Evolutionary conservation across 2,888 invertebrate species (phyloP).

Genomic region (Dysmachus trigonus): DNA sequence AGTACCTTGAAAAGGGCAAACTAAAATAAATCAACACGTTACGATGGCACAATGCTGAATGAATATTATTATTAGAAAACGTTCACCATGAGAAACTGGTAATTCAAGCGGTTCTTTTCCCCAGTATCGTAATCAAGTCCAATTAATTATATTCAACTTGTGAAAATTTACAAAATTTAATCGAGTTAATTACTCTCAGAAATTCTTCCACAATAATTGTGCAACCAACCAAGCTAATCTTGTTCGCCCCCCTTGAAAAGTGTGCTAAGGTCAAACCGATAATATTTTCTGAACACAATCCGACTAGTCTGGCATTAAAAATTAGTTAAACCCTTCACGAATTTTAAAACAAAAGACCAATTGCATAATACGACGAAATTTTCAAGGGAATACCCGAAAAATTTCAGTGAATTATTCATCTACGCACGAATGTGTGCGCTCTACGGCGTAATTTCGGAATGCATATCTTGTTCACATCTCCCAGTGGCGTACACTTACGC

Average conservation of each 20-base stretch:
- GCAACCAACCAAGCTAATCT: not conserved
- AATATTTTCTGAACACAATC: not conserved
- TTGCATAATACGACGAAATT: not conserved
- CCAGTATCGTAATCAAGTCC: not conserved
- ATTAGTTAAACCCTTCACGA: constrained; percentile 26
- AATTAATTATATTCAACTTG: not conserved
- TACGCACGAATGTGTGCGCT: not conserved
- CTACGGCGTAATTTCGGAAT: not conserved
- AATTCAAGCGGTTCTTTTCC: not conserved
- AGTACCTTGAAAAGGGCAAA: too few relatives aligned
- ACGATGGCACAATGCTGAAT: not conserved
- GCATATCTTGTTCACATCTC: constrained; percentile 2
- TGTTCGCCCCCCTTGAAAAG: constrained; percentile 20
- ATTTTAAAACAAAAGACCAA: constrained; percentile 18
- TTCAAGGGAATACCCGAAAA: constrained; percentile 21
- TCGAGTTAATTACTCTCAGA: not conserved
- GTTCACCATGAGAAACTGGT: not conserved
- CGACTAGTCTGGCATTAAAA: not conserved
- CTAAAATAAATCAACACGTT: not conserved
- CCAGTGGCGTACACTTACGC: not conserved
- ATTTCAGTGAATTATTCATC: constrained; percentile 10
- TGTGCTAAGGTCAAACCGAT: constrained; percentile 16
- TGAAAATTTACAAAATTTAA: not conserved
- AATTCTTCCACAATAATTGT: not conserved
- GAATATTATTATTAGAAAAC: not conserved